Evolutionary conservation across 2,888 invertebrate species (phyloP), one percentile per base, ranked within the genome.

Genomic region (Stenurella melanura): DNA sequence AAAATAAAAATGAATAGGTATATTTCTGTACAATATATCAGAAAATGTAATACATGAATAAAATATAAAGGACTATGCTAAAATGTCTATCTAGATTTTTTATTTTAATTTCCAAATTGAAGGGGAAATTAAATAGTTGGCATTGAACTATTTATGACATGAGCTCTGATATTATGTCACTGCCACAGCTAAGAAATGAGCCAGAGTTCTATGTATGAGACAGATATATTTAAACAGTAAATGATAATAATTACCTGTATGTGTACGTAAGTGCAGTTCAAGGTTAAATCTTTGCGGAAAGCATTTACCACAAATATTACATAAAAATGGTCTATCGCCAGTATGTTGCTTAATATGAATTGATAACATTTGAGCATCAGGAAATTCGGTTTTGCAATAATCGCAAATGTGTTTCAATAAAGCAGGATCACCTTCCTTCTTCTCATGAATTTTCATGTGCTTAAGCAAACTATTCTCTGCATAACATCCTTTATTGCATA

Each of bases 381-480:
- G 87, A 85, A 90, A 90, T 81, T 90, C 90, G 56, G 88, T 88
- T 79, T 88, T 88, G 74, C 90, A 90, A 83, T 90, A 90, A 86
- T 90, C 90, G 81, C 90, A 90, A 78, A 90, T 89, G 75, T 90
- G 89, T 81, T 90, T 90, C 67, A 90, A 81, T 72, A 89, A 80
- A 1, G 87, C 89, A 2, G 89, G 89, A 85, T 90, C 90, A 0
- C 90, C 90, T 82, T 90, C 89, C 81, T 89, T 89, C 78, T 89
- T 89, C 79, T 90, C 90, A 56, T 90, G 90, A 21, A 90, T 90
- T 80, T 90, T 90, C 90, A 90, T 90, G 76, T 90, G 90, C 82
- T 90, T 90, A 70, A 90, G 80, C 50, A 90, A 80, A 81, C 90
- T 90, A 78, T 90, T 90, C 82, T 90, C 90, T 3, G 90, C 90